Evolutionary conservation across 1,140 invertebrate species (phyloP).

Genomic region (Aphelinus certus): DNA sequence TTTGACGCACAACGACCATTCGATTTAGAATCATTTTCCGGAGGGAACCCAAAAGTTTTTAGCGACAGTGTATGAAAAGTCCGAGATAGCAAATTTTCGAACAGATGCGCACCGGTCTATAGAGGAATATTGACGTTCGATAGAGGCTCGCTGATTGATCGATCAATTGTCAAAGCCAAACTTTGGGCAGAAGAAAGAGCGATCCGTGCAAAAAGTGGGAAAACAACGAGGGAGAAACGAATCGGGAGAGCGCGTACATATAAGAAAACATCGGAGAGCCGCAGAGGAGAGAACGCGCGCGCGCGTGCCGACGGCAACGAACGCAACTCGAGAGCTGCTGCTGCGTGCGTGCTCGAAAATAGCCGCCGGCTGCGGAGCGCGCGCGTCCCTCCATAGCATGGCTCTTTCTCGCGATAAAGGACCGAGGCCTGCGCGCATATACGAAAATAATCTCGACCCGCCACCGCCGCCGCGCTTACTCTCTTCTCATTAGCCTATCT

Average conservation of each 20-base stretch:
- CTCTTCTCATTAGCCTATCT: conserved; percentile 15
- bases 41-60: too few species aligned
- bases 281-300: neutral
- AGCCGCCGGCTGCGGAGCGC: neutral
- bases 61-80: too few species aligned
- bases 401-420: conserved; percentile 7
- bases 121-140: too few species aligned
- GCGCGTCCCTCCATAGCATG: too few species aligned
- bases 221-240: neutral
- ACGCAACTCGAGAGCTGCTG: neutral
- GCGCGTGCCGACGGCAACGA: neutral
- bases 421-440: conserved; percentile 2
- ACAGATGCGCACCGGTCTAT: too few species aligned
- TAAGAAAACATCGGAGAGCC: neutral
- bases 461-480: neutral
- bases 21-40: too few species aligned
- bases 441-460: conserved; percentile 23
- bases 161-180: too few species aligned
- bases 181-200: neutral
- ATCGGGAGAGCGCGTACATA: neutral
- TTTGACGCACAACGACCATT: too few species aligned
- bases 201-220: neutral
- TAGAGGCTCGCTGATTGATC: too few species aligned
- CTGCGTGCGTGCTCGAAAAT: conserved; percentile 8
- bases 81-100: too few species aligned